These are phyloP conservation scores for Dinocampus coccinellae DNA, from an alignment of 2,888 invertebrate genomes.

Conservation along the genomic window DNA sequence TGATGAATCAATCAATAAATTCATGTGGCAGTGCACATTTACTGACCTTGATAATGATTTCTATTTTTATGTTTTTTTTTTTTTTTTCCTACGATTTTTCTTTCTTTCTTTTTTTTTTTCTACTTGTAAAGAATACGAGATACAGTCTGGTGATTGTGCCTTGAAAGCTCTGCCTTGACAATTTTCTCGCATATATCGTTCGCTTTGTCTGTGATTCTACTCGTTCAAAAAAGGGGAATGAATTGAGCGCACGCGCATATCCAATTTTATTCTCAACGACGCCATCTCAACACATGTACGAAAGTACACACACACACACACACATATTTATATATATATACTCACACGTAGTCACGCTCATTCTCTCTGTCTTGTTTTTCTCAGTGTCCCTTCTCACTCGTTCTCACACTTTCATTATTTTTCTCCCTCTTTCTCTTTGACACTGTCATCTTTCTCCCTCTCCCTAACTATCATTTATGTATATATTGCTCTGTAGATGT, in stretches of 20 bases:
- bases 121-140: no score
- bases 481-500: not conserved
- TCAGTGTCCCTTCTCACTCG: no score
- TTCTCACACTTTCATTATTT: no score
- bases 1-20: not conserved
- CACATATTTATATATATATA: no score
- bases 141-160: no score
- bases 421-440: constrained; percentile 29
- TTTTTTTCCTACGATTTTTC: no score
- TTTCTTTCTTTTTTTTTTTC: no score
- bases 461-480: constrained; percentile 21
- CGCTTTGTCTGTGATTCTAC: constrained; percentile 3
- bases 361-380: constrained; percentile 22
- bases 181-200: not conserved
- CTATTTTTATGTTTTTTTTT: no score
- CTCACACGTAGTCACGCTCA: not conserved
- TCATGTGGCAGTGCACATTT: not conserved
- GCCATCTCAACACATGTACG: no score
- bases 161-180: not conserved
- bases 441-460: constrained; percentile 26
- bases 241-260: not conserved
- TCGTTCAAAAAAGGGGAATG: constrained; percentile 9
- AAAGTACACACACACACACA: constrained; percentile 17
- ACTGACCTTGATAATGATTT: not conserved
- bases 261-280: no score